These are phyloP conservation scores for Lamprologus lemairii DNA, from an alignment of 2,113 vertebrate genomes.

Conservation along the genomic window DNA sequence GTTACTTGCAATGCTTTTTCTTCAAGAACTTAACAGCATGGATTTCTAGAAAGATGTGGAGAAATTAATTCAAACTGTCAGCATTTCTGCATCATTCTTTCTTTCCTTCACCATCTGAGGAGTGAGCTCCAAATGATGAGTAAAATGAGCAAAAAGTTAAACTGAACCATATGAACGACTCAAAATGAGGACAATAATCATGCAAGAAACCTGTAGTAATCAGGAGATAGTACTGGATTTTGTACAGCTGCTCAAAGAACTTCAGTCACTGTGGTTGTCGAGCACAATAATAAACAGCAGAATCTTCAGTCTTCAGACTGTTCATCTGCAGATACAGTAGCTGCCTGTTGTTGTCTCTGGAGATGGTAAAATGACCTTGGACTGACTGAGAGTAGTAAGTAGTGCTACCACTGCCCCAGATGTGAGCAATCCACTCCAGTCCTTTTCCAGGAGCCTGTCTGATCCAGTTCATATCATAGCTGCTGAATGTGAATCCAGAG, in stretches of 20 bases:
- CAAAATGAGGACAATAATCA: rapidly evolving
- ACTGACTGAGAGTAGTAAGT: not conserved
- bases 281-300: not conserved
- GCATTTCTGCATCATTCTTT: not conserved
- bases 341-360: rapidly evolving
- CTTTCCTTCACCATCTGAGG: rapidly evolving
- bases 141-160: not conserved
- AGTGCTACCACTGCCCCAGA: not conserved
- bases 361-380: not conserved
- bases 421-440: not conserved
- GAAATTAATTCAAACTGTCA: rapidly evolving
- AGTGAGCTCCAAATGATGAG: not conserved
- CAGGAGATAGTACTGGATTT: rapidly evolving
- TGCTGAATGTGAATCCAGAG: not conserved
- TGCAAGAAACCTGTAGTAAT: not conserved
- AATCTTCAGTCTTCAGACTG: not conserved
- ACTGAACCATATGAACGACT: rapidly evolving
- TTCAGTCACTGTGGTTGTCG: not conserved
- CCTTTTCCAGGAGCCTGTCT: not conserved
- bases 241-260: not conserved
- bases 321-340: not conserved
- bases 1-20: not conserved
- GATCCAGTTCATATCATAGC: not conserved
- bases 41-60: rapidly evolving
- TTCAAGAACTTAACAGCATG: not conserved